Evolutionary conservation across 35 echinoderm and acorn worm species (phyloP).

Genomic region (Antedon bifida): DNA sequence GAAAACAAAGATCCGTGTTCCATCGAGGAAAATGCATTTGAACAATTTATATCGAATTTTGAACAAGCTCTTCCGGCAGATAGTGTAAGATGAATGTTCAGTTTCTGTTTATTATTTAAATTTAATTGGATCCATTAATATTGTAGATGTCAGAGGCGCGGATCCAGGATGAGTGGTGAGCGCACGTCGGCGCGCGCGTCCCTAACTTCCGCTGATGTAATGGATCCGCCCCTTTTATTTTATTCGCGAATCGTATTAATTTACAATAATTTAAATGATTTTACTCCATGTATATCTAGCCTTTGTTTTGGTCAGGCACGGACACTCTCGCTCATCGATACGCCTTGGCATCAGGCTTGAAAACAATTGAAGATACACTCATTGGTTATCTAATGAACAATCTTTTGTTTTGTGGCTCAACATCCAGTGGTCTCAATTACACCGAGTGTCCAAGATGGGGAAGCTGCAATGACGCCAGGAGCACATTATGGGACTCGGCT

Average conservation of each 20-base stretch:
- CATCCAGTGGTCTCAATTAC: not conserved
- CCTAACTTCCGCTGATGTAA: no score
- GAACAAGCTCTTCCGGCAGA: not conserved
- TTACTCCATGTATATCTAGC: not conserved
- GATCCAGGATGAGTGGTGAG: no score
- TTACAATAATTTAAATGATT: no score
- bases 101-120: no score
- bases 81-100: no score
- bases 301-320: not conserved
- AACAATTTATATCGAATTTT: not conserved
- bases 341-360: not conserved
- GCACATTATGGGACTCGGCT: not conserved
- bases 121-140: no score
- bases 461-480: not conserved
- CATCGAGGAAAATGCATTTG: not conserved
- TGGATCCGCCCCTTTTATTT: no score
- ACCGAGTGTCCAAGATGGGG: not conserved
- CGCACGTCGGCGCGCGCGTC: no score
- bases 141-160: no score
- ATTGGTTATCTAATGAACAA: not conserved
- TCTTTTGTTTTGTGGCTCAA: not conserved
- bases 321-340: not conserved
- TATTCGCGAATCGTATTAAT: no score
- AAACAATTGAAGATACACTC: not conserved
- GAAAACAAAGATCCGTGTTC: not conserved